Base-by-base conservation (phyloP, 2,797 vertebrate species). In the Taeniopygia guttata region DNA sequence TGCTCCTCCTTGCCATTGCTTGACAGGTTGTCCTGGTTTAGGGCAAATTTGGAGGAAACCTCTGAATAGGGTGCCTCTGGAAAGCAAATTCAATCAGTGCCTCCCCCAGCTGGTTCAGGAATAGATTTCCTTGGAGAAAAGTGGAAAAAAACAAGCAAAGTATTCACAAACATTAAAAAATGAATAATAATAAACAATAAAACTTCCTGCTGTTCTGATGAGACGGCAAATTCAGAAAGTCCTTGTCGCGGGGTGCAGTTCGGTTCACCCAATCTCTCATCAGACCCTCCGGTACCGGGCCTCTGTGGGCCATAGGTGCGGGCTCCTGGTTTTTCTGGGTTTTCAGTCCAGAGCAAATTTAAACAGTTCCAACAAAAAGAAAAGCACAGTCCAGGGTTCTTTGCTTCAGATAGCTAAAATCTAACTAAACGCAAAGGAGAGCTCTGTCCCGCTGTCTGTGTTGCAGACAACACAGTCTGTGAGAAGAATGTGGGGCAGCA, bases 261-360 rank as follows among this genome's bases (percentile, higher is more conserved):
- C 0, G 1, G 19, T 13, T 42, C 2, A 0, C 38, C 42, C 59
- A 22, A 7, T 30, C 38, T 62, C 38, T 22, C 30, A 22, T 30
- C 38, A 22, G 19, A 62, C 7, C 10, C 38, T 62, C 19, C 5
- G 1, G 36, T 2, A 3, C 27, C 7, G 3, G 59, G 59, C 9
- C 27, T 13, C 3, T 3, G 19, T 9, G 27, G 19, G 27, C 59
- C 59, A 21, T 38, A 42, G 36, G 19, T 30, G 13, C 2, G 19
- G 30, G 27, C 20, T 30, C 19, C 13, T 0, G 0, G 19, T 30
- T 62, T 21, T 22, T 62, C 27, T 62, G 59, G 10, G 38, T 62
- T 8, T 62, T 62, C 27, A 42, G 38, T 42, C 27, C 27, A 42
- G 19, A 42, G 19, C 10, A 30, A 20, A 27, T 16, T 62, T 42